Conservation (phyloP, 2,113 vertebrate species). For the Gavia stellata region DNA sequence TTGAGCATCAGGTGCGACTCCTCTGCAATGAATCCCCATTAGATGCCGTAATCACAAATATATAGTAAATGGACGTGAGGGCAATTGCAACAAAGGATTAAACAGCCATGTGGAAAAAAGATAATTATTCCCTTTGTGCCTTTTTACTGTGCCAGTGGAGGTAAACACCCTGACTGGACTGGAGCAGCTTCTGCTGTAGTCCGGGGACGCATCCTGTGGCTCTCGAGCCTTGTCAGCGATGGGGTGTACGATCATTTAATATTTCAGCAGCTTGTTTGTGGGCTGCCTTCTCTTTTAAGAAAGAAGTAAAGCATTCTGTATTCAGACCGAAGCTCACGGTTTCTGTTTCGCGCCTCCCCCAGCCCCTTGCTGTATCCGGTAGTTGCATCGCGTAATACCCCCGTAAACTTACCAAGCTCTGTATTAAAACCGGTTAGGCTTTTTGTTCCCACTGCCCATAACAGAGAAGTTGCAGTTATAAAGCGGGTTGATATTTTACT, state of each 20-base stretch:
- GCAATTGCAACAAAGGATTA: background rate
- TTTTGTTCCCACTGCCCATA: background rate
- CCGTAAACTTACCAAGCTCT: background rate
- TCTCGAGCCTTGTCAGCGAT: fast-evolving
- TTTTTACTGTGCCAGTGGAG: background rate
- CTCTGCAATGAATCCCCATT: fast-evolving
- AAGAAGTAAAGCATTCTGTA: background rate
- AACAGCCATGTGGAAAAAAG: fast-evolving
- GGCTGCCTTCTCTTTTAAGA: background rate
- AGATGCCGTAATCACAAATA: fast-evolving
- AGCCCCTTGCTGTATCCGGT: background rate
- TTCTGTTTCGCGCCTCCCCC: background rate
- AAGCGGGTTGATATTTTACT: background rate
- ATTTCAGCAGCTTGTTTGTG: background rate
- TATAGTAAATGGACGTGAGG: fast-evolving
- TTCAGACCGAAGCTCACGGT: too few species aligned
- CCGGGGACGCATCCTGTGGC: background rate
- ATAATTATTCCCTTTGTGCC: background rate
- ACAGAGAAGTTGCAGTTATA: background rate
- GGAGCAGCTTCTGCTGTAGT: background rate
- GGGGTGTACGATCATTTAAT: fast-evolving
- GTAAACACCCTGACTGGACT: background rate
- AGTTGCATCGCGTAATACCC: background rate
- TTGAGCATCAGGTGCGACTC: background rate
- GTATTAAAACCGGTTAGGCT: background rate